phyloP scores from a whole-genome alignment of 2,113 vertebrate genomes.

The Erythrolamprus reginae region DNA sequence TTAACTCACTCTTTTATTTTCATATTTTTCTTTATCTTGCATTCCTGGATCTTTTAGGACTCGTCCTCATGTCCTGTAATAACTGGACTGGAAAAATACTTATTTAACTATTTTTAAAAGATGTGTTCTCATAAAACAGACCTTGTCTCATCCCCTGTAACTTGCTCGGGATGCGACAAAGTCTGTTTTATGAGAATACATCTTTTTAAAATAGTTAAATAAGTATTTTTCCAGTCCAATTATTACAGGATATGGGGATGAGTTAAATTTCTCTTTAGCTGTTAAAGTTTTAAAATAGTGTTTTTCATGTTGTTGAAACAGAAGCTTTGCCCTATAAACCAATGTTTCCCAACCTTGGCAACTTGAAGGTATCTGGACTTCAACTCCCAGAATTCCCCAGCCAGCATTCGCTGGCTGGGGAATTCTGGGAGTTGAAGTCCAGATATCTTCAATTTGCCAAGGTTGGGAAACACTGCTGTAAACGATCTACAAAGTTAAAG shows the following conservation, averaged over 20 bases:
- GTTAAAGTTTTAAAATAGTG: neutral
- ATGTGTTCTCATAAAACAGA: neutral
- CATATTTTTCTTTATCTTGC: neutral
- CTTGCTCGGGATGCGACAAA: neutral
- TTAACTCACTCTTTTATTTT: neutral
- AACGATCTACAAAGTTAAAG: neutral
- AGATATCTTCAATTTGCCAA: too few species aligned
- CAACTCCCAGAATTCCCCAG: too few species aligned
- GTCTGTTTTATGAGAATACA: neutral
- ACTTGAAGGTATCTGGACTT: too few species aligned
- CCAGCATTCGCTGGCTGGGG: too few species aligned
- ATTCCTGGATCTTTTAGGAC: constrained; percentile 2
- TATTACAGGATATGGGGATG: neutral
- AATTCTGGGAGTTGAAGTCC: too few species aligned
- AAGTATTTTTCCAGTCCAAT: neutral
- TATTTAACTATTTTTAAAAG: neutral
- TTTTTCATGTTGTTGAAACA: neutral
- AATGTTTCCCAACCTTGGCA: too few species aligned
- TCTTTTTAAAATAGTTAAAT: neutral
- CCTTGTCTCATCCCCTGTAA: neutral
- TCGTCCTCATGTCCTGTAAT: constrained; percentile 5
- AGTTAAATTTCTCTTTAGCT: constrained; percentile 6
- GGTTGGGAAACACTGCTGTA: too few species aligned
- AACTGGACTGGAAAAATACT: neutral
- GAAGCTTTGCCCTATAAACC: neutral